These are phyloP conservation scores for Bombus breviceps DNA, from an alignment of 1,140 invertebrate genomes.

Conservation along the genomic window DNA sequence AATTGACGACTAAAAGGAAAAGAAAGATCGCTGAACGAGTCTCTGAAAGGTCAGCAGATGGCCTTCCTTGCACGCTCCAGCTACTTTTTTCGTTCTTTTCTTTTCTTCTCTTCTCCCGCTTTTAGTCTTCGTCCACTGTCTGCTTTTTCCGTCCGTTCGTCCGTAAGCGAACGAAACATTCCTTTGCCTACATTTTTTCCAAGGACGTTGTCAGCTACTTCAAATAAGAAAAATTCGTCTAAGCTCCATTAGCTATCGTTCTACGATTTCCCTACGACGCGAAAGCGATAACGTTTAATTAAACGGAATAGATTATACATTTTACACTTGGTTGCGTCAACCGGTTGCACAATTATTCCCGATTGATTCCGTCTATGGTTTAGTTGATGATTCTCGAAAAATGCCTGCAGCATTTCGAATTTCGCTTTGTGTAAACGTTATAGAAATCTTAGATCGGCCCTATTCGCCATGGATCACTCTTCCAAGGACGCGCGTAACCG, in stretches of 20 bases:
- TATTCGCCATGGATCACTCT: neutral
- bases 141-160: too few relatives aligned
- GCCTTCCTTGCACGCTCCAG: constrained; percentile 63
- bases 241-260: neutral
- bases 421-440: neutral
- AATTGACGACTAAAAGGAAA: neutral
- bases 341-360: neutral
- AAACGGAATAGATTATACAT: neutral
- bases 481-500: neutral
- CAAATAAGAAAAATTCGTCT: neutral
- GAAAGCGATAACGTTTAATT: constrained; percentile 5
- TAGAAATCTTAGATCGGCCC: neutral
- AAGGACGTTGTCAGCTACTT: neutral
- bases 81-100: constrained; percentile 16
- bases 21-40: constrained; percentile 36
- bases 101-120: constrained; percentile 10
- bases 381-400: neutral
- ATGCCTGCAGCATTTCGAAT: neutral
- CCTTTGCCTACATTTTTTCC: neutral
- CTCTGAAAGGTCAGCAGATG: constrained; percentile 70
- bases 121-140: constrained; percentile 44
- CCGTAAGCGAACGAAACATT: constrained; percentile 18
- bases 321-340: neutral
- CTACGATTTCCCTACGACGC: neutral
- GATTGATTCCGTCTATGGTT: neutral